A percentile compares a stretch with the other conserved stretches of the same genome.
These are phyloP conservation scores for Danio kyathit DNA, from an alignment of 2,797 vertebrate species.

Conservation along the genomic window DNA sequence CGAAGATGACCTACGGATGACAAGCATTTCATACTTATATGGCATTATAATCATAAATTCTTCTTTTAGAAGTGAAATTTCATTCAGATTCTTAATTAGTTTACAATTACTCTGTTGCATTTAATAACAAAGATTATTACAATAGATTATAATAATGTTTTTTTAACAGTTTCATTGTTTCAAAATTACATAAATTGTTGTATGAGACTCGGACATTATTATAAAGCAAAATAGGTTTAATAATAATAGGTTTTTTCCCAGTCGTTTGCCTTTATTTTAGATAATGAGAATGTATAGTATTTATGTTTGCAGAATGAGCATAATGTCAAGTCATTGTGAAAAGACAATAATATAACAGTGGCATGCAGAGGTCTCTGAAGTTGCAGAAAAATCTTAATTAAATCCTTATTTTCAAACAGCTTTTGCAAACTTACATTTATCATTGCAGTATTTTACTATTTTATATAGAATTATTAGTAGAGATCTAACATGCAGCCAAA, in stretches of 20 bases:
- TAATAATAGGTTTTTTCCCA: neutral
- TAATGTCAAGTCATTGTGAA: neutral
- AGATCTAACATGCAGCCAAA: too few species aligned
- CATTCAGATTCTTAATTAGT: neutral
- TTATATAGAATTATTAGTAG: too few species aligned
- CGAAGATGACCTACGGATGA: slow-evolving; percentile 57
- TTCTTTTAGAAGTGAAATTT: neutral
- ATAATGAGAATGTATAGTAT: slow-evolving; percentile 3
- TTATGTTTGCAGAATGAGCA: neutral
- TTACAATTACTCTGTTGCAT: neutral
- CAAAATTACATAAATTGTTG: neutral
- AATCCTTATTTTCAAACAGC: too few species aligned
- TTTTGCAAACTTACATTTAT: too few species aligned
- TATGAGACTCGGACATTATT: neutral
- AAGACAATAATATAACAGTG: neutral
- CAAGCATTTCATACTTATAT: neutral
- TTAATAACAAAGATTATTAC: slow-evolving; percentile 8
- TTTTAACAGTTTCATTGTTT: neutral
- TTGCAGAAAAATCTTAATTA: neutral
- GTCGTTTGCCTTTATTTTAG: neutral
- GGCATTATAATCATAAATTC: neutral
- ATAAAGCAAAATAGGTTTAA: neutral
- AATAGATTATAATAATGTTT: neutral
- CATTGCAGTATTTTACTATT: too few species aligned
- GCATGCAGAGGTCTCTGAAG: neutral